Evolutionary conservation across 2,888 invertebrate species (phyloP).

Genomic region (Hirtodrosophila duncani): DNA sequence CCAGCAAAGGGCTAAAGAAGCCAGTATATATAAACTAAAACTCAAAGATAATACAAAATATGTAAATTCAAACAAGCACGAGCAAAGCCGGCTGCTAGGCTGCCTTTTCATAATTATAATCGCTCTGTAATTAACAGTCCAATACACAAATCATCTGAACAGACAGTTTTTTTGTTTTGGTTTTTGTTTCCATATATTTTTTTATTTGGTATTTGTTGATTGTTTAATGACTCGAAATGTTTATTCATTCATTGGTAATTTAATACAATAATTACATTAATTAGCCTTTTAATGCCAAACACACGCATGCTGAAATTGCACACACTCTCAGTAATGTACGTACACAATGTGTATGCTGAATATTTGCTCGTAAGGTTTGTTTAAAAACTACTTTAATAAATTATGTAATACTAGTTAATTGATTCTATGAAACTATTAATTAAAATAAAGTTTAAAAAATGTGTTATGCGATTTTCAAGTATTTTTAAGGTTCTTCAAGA

Average conservation of each 20-base stretch:
- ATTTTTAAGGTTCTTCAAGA: too few relatives aligned
- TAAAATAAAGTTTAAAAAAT: constrained; percentile 2
- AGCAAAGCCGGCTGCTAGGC: too few relatives aligned
- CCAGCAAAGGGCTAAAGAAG: too few relatives aligned
- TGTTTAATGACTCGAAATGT: constrained; percentile 61
- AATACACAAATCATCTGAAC: neutral
- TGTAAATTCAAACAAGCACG: too few relatives aligned
- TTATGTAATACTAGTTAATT: constrained; percentile 56
- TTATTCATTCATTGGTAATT: constrained; percentile 49
- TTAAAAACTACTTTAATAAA: constrained; percentile 46
- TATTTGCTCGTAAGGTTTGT: constrained; percentile 22
- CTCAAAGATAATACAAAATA: too few relatives aligned
- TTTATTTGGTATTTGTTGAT: constrained; percentile 13
- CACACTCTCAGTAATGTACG: constrained; percentile 22
- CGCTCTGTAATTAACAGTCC: constrained; percentile 32
- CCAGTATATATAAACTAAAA: too few relatives aligned
- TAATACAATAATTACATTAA: constrained; percentile 62
- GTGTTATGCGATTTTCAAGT: neutral
- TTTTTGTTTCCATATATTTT: too few relatives aligned
- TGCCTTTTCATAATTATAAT: constrained; percentile 26
- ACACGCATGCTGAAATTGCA: constrained; percentile 3
- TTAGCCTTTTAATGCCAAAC: constrained; percentile 49
- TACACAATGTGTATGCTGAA: constrained; percentile 9
- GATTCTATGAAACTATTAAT: constrained; percentile 38
- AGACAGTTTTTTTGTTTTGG: constrained; percentile 1